Base-by-base conservation (phyloP, 2,113 vertebrate genomes). In the Buteo buteo region DNA sequence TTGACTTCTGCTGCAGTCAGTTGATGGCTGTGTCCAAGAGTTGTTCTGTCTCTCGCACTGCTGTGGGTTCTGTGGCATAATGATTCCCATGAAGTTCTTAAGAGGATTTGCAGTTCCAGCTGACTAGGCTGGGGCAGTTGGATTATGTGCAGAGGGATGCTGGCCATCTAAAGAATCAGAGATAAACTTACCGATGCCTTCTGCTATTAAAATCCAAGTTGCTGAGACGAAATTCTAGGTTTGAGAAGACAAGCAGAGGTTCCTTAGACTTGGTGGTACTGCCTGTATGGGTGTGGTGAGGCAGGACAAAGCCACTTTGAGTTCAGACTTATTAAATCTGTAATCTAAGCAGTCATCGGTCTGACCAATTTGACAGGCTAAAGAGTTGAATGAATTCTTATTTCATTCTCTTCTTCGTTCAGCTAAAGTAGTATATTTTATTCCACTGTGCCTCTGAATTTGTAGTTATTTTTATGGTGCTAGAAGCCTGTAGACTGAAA, bases 21-120 rank as follows among this genome's bases (percentile, higher is more conserved):
- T n/a, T 1, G 3, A 13, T 3, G 5, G 9, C 45, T 34, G 11
- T 4, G 7, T n/a, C 45, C 6, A 2, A 6, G 83, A 64, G 32
- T 11, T 58, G 11, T 31, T 69, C 19, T 21, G 45, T 32, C 8
- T 32, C 16, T 22, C 3, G 0, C 2, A 2, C 15, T 13, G 21
- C 42, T 16, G 21, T 6, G 47, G 10, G 11, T 31, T 67, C 44
- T 7, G 11, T 2, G 28, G 73, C 2, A 1, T 14, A n/a, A 32
- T 6, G 26, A 19, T 84, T 26, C 55, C 38, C 62, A 2, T 11
- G 13, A 9, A 40, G 45, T 29, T 88, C 74, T 29, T 45, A 9
- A 90, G 84, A 47, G 70, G 84, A 76, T 85, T 65, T 92, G 59
- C 71, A 55, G 67, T 45, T 80, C 50, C 22, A 85, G 69, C 77